These are phyloP conservation scores for Drosophila subobscura DNA, from an alignment of 1,140 invertebrate species.

Conservation along the genomic window DNA sequence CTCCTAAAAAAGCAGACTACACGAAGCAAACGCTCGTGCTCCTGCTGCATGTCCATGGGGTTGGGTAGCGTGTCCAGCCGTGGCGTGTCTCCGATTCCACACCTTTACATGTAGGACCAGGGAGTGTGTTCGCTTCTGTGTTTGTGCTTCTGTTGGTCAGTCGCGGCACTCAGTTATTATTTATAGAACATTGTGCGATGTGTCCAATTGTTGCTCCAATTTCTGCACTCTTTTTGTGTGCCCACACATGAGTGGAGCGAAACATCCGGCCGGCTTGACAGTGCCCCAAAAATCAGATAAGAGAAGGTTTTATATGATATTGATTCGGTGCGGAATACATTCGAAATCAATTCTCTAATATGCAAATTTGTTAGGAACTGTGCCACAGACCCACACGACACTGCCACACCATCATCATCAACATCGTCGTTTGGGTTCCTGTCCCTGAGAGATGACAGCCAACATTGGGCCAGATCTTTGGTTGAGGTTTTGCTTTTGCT, in stretches of 20 bases:
- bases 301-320: conserved; percentile 8
- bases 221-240: conserved; percentile 31
- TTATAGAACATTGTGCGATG: conserved; percentile 39
- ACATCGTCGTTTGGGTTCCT: no score
- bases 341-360: conserved; percentile 12
- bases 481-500: no score
- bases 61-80: conserved; percentile 61
- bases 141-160: conserved; percentile 25
- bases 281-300: conserved; percentile 35
- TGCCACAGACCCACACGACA: conserved; percentile 13
- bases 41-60: not conserved
- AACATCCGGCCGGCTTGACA: conserved; percentile 40
- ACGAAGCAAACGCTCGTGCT: no score
- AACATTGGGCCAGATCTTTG: conserved; percentile 17
- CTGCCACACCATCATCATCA: not conserved
- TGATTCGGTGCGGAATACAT: conserved; percentile 13
- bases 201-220: conserved; percentile 51
- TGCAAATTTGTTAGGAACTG: conserved; percentile 30
- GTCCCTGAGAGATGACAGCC: conserved; percentile 18
- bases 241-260: conserved; percentile 29
- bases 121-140: not conserved
- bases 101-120: not conserved
- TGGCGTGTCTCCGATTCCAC: conserved; percentile 50
- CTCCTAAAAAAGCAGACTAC: no score
- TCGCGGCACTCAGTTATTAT: conserved; percentile 33